These are phyloP conservation scores for Epirrhoe tristata DNA, from an alignment of 2,888 invertebrate genomes.

Conservation along the genomic window DNA sequence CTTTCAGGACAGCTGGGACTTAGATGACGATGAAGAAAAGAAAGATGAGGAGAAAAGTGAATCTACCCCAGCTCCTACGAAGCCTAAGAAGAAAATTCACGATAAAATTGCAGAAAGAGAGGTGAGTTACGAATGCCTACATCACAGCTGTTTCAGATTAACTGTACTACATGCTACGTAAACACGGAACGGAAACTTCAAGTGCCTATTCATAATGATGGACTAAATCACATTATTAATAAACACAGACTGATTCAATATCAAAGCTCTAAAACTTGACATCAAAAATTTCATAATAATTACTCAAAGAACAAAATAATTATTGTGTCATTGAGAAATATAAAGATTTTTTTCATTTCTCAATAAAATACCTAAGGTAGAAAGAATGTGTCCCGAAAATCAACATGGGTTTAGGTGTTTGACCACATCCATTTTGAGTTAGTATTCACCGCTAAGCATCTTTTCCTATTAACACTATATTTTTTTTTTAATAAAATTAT, in stretches of 20 bases:
- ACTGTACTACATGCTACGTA: slow-evolving; percentile 8
- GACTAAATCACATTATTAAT: neutral
- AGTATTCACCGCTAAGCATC: too few species aligned
- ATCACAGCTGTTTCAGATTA: slow-evolving; percentile 24
- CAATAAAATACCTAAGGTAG: too few species aligned
- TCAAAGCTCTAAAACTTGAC: too few species aligned
- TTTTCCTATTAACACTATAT: too few species aligned
- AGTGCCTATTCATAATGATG: neutral
- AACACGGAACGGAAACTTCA: neutral
- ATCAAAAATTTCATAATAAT: too few species aligned
- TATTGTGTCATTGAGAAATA: too few species aligned
- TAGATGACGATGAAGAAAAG: slow-evolving; percentile 93
- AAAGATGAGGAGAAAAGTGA: slow-evolving; percentile 90
- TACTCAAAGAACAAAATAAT: too few species aligned
- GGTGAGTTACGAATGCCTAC: slow-evolving; percentile 73
- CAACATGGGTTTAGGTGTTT: too few species aligned
- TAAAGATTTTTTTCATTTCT: too few species aligned
- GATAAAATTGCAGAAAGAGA: slow-evolving; percentile 96
- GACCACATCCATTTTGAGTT: too few species aligned
- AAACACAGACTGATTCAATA: neutral
- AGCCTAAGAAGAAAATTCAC: slow-evolving; percentile 90
- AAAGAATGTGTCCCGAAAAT: too few species aligned
- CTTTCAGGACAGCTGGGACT: slow-evolving; percentile 95
- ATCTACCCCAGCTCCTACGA: slow-evolving; percentile 84
- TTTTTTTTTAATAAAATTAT: too few species aligned